A percentile compares a stretch with the other conserved stretches of the same genome.
These are phyloP conservation scores for Melanotaenia duboulayi DNA, from an alignment of 2,113 vertebrate genomes.

Conservation along the genomic window DNA sequence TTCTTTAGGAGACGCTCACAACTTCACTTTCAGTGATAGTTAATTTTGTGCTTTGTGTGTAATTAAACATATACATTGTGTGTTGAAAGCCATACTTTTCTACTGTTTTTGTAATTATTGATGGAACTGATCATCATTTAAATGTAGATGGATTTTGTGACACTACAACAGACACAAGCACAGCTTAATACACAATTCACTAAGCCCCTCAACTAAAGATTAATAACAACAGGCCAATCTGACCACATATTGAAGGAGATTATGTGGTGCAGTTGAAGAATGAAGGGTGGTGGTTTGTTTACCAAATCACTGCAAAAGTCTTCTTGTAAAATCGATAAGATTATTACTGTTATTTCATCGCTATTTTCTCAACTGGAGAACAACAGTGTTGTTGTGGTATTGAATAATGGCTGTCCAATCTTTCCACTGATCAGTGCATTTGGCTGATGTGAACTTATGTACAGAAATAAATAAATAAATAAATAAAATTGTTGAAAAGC, in stretches of 20 bases:
- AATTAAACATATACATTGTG: background rate
- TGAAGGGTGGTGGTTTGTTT: background rate
- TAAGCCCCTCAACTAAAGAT: background rate
- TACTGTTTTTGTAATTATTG: too few relatives aligned
- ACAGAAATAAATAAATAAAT: too few relatives aligned
- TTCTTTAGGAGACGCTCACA: background rate
- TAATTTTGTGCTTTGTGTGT: background rate
- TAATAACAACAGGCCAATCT: background rate
- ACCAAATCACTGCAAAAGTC: background rate
- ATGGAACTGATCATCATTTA: background rate
- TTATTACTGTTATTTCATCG: too few relatives aligned
- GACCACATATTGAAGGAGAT: background rate
- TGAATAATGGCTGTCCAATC: too few relatives aligned
- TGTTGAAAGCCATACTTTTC: background rate
- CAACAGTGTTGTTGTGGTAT: too few relatives aligned
- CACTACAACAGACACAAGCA: background rate
- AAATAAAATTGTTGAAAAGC: too few relatives aligned
- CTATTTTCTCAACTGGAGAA: too few relatives aligned
- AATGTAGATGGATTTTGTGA: background rate
- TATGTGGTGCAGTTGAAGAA: background rate
- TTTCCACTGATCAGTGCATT: too few relatives aligned
- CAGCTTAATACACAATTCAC: background rate
- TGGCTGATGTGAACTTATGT: too few relatives aligned
- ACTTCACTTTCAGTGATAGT: background rate
- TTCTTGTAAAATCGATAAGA: too few relatives aligned